Base-by-base conservation (phyloP, 2,888 invertebrate species). In the Trachelus iudaicus region DNA sequence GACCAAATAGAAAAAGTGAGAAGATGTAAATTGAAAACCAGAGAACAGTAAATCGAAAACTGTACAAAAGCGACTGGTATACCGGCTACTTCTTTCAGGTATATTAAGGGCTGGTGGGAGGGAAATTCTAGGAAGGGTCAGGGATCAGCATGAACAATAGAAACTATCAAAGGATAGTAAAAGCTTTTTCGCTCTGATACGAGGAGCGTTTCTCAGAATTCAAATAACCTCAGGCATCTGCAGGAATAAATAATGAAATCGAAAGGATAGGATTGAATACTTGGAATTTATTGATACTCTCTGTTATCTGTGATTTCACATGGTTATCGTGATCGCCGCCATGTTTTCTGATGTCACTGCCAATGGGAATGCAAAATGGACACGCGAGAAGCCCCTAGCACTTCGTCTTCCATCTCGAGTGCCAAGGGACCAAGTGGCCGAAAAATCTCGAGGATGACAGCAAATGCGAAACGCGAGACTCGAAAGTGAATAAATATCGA, bases 401-500 rank as follows among this genome's bases (percentile, higher is more conserved):
- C 56, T 23, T 23, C 9, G 23, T 23, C 23, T 56, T 9, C 23
- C 23, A 23, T 56, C 6, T 56, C 56, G 23, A 56, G 56, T 56
- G 23, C 56, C 56, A 56, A 56, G 56, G 56, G 56, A 56, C 56
- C 56, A 56, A 56, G 56, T 56, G 23, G 56, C 23, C 69, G 76
- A 82, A 78, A 79, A 80, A 81, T 81, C 83, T 80, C 77, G 69
- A 30, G 80, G 79, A 76, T 23, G 23, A 56, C 56, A 56, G 56
- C 56, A 56, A 56, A 56, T 56, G 56, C 56, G 56, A 56, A 56
- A 56, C 9, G 56, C 56, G 56, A 56, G 56, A 56, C 76, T 77
- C 79, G 74, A 73, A 81, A 82, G 83, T 83, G 80, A 86, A 87
- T 87, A 87, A 87, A 87, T 87, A 88, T 84, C 83, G 82, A 83